Percentiles rank a stretch among this genome's conserved stretches.
phyloP scores from a whole-genome alignment of 2,888 invertebrate genomes.

The Pachycephus smyrnensis region DNA sequence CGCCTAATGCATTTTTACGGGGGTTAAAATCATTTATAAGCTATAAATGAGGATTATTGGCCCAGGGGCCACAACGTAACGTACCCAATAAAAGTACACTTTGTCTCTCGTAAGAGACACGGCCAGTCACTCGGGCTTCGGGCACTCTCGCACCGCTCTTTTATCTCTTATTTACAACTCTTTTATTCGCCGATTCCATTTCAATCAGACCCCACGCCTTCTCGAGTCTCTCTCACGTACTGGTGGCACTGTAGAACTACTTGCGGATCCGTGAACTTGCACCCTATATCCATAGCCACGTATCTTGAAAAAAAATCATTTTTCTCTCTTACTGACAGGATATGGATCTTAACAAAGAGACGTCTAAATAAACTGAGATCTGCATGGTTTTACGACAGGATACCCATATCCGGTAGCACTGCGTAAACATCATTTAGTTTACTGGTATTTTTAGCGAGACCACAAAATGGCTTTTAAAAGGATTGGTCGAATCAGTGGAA shows the following conservation, averaged over 20 bases:
- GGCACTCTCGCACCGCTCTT: conserved; percentile 34
- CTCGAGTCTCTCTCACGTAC: conserved; percentile 6
- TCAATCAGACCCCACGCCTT: conserved; percentile 57
- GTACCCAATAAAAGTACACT: conserved; percentile 64
- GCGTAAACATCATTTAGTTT: neutral
- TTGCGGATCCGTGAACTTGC: neutral
- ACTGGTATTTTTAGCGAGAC: neutral
- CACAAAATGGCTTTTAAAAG: neutral
- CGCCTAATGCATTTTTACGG: conserved; percentile 63
- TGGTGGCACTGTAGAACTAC: neutral
- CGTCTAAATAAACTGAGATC: neutral
- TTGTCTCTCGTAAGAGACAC: conserved; percentile 55
- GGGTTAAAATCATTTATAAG: conserved; percentile 67
- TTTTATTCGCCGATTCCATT: conserved; percentile 67
- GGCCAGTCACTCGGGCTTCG: conserved; percentile 58
- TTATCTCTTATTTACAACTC: conserved; percentile 66
- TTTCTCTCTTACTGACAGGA: neutral
- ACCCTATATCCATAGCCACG: neutral
- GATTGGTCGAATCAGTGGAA: neutral
- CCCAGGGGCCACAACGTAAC: conserved; percentile 47
- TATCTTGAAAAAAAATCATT: neutral
- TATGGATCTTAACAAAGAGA: neutral
- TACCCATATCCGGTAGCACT: neutral
- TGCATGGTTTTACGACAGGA: neutral
- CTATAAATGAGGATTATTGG: conserved; percentile 66